phyloP scores from a whole-genome alignment of 2,797 vertebrate genomes.

The Sebastes cheni region DNA sequence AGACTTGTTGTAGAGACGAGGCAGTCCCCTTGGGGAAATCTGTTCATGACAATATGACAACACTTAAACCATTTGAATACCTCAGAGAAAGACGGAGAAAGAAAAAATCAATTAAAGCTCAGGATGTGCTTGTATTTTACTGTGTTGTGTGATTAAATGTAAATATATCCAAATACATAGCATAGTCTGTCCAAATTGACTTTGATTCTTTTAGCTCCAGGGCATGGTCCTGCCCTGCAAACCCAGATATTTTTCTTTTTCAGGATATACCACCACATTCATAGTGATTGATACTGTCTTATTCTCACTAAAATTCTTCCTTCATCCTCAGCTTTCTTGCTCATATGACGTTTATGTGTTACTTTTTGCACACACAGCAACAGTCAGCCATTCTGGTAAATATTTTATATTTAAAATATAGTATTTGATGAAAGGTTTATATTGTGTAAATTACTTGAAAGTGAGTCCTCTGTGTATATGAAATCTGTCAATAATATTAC shows the following conservation, averaged over 20 bases:
- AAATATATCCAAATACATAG: background rate
- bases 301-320: background rate
- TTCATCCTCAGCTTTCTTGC: background rate
- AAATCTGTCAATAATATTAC: background rate
- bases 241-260: background rate
- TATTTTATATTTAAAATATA: background rate
- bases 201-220: background rate
- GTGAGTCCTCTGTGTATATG: background rate
- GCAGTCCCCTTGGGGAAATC: background rate
- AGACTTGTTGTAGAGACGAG: background rate
- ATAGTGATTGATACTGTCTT: background rate
- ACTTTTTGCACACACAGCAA: background rate
- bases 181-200: background rate
- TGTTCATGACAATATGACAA: constrained; percentile 3
- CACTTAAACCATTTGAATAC: background rate
- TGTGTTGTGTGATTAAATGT: background rate
- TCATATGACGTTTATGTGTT: background rate
- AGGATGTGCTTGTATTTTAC: background rate
- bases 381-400: background rate
- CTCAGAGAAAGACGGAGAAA: background rate
- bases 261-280: background rate
- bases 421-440: constrained; percentile 24
- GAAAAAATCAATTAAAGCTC: background rate
- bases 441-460: constrained; percentile 12
- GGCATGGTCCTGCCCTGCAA: background rate